Base-by-base conservation (phyloP, 2,797 vertebrate species). In the Pangasius mekongensis region DNA sequence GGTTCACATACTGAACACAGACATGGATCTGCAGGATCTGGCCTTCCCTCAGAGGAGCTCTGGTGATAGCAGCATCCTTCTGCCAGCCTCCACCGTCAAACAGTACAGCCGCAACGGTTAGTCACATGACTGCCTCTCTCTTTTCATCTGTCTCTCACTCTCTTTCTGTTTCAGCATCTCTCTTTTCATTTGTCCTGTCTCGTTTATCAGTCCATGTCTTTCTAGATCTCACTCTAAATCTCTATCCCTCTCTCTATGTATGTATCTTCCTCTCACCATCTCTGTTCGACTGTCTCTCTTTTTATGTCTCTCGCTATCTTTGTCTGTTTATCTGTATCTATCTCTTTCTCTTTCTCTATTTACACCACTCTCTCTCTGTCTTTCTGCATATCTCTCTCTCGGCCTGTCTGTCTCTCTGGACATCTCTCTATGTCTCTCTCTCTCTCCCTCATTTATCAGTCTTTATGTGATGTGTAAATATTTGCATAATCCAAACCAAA, bases 31-130 rank as follows among this genome's bases (percentile, higher is more conserved):
- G 60, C 97, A 98, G 93, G 97, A 98, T 91, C 92, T 99, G 90
- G 96, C 97, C 54, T 98, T 99, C 90, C 98, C 98, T 1, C 97
- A 98, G 93, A 97, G 96, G 83, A 95, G 97, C 7, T 94, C 95
- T 58, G 97, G 96, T 0, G 97, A 97, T 91, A 97, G 97, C 93
- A 97, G 96, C 93, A 99, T 99, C 93, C 97, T 98, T 92, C 97
- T 99, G 10, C 98, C 98, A 0, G 97, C 98, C 77, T 98, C 97
- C 83, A 98, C 98, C 8, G 97, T 98, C 95, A 99, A 99, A 90
- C 98, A 98, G 95, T 98, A 98, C 96, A 98, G 97, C 92, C 97
- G 98, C 33, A 99, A 98, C 0, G 98, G 98, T 98, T 92, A 97
- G 97, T 89, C 69, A 33, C 83, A 62, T 24, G 36, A 47, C 58